phyloP scores from a whole-genome alignment of 2,888 invertebrate genomes.

The Ornithoptera priamus region DNA sequence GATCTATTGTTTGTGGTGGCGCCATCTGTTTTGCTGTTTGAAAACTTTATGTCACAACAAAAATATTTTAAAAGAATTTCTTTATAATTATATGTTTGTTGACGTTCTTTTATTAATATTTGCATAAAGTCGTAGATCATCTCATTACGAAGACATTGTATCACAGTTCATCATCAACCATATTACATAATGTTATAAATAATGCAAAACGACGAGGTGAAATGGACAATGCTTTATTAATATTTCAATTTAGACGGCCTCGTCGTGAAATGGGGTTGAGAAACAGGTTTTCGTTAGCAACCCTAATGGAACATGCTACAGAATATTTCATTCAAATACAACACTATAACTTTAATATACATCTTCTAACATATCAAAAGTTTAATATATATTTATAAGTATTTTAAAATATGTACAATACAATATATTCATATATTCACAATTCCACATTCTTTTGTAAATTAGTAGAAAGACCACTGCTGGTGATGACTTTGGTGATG shows the following conservation, averaged over 20 bases:
- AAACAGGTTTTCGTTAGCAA: background rate
- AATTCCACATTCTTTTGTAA: too few species aligned
- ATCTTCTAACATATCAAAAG: too few species aligned
- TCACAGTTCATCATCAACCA: background rate
- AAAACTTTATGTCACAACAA: too few species aligned
- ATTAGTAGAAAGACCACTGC: too few species aligned
- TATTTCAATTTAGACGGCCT: conserved; percentile 19
- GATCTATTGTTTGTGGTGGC: too few species aligned
- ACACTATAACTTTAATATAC: background rate
- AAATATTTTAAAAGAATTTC: background rate
- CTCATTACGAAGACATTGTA: background rate
- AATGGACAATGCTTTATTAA: conserved; percentile 12
- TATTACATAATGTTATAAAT: background rate
- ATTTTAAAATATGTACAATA: too few species aligned
- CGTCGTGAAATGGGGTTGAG: conserved; percentile 5
- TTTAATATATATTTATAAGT: too few species aligned
- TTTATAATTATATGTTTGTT: background rate
- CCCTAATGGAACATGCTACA: background rate
- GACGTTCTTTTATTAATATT: background rate
- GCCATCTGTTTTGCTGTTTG: too few species aligned
- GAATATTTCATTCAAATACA: background rate
- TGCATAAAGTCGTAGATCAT: background rate
- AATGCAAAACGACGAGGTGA: background rate
- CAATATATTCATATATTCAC: too few species aligned
- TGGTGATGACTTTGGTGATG: too few species aligned